A percentile compares a stretch with the other conserved stretches of the same genome.
phyloP scores from a whole-genome alignment of 2,113 vertebrate species.

The Cervus canadensis region DNA sequence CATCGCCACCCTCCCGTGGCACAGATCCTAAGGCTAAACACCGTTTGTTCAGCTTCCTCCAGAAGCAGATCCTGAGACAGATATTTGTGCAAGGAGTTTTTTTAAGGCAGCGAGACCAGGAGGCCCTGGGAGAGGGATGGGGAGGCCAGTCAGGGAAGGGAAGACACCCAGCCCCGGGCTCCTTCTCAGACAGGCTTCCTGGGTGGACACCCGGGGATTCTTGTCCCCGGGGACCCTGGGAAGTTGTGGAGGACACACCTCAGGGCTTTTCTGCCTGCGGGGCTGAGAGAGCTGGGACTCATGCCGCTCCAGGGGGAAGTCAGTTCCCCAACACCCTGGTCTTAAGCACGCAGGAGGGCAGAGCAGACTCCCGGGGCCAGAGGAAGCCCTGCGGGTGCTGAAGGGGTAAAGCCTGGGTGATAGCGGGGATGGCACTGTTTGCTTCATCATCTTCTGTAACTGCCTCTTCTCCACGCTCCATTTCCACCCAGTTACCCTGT shows the following conservation, averaged over 20 bases:
- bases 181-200: too few species aligned
- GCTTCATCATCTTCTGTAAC: neutral
- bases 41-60: neutral
- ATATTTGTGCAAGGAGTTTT: neutral
- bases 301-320: neutral
- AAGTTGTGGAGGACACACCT: too few species aligned
- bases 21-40: neutral
- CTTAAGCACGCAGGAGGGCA: neutral
- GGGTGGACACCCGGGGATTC: too few species aligned
- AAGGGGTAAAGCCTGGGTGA: neutral
- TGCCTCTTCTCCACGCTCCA: neutral
- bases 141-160: too few species aligned
- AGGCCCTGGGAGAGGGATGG: neutral
- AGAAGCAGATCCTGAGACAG: neutral
- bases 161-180: too few species aligned
- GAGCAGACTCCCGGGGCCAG: neutral
- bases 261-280: too few species aligned
- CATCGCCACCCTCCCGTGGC: neutral
- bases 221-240: too few species aligned
- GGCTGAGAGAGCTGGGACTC: too few species aligned
- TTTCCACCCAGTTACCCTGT: neutral
- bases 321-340: too few species aligned
- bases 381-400: neutral
- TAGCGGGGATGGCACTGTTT: too few species aligned
- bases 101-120: neutral